Evolutionary conservation across 1,140 invertebrate genomes (phyloP).

Genomic region (Philopotamus ludificatus): DNA sequence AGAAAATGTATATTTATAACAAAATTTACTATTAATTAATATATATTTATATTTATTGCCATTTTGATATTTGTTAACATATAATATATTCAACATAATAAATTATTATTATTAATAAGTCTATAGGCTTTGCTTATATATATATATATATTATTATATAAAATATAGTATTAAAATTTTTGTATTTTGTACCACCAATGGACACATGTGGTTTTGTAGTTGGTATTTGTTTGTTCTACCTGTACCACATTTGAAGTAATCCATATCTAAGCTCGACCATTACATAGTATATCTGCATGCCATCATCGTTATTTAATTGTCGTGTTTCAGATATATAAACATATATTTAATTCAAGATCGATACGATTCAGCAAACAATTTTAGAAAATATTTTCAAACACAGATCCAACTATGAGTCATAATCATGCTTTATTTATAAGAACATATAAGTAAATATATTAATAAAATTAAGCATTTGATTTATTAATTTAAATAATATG

Average conservation of each 20-base stretch:
- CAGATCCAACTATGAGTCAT: too few species aligned
- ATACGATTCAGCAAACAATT: too few species aligned
- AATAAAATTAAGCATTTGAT: too few species aligned
- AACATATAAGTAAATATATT: too few species aligned
- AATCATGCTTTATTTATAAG: too few species aligned
- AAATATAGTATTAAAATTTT: background rate
- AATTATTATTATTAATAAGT: background rate
- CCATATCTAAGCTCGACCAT: constrained; percentile 3
- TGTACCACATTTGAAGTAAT: constrained; percentile 29
- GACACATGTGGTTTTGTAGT: constrained; percentile 25
- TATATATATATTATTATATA: background rate
- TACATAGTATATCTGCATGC: constrained; percentile 2
- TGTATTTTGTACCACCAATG: constrained; percentile 20
- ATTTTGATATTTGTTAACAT: background rate
- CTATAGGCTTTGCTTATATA: background rate
- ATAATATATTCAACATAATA: background rate
- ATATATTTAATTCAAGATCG: too few species aligned
- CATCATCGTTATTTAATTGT: background rate
- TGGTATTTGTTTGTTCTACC: constrained; percentile 22
- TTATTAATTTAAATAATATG: too few species aligned
- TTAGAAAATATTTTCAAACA: too few species aligned
- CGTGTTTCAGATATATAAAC: too few species aligned
- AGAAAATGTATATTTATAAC: background rate
- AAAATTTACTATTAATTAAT: background rate
- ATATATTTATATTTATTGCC: background rate